Evolutionary conservation across 2,797 vertebrate genomes (phyloP).

Genomic region (Aphelocoma californica): DNA sequence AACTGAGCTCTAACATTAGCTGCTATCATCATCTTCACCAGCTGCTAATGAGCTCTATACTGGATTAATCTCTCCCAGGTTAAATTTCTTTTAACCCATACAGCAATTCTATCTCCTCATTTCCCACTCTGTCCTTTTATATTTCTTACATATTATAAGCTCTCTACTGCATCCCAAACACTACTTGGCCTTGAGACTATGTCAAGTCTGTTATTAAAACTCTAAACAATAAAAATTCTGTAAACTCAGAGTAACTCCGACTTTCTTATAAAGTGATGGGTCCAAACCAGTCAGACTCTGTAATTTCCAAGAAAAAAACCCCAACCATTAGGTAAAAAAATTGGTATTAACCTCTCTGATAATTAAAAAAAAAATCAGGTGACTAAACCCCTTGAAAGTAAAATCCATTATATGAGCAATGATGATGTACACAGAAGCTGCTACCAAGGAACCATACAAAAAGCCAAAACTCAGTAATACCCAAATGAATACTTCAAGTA

Average conservation of each 20-base stretch:
- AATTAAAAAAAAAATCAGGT: background rate
- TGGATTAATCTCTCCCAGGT: background rate
- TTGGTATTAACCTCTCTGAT: background rate
- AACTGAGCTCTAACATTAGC: background rate
- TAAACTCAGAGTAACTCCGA: background rate
- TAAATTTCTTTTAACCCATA: background rate
- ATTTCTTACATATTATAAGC: background rate
- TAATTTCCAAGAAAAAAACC: background rate
- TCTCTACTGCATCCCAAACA: background rate
- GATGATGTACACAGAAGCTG: background rate
- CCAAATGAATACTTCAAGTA: background rate
- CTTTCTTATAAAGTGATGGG: background rate
- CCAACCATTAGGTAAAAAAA: background rate
- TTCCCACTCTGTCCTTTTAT: background rate
- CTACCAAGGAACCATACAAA: background rate
- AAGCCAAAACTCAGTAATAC: background rate
- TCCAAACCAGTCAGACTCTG: background rate
- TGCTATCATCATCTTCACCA: background rate
- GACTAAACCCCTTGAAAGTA: background rate
- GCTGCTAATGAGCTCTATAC: background rate
- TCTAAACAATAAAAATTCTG: background rate
- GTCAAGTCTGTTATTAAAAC: background rate
- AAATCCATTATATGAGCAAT: background rate
- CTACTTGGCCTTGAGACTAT: background rate
- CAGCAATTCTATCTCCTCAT: background rate